Conservation (phyloP, 2,797 vertebrate species). For the Diceros bicornis region DNA sequence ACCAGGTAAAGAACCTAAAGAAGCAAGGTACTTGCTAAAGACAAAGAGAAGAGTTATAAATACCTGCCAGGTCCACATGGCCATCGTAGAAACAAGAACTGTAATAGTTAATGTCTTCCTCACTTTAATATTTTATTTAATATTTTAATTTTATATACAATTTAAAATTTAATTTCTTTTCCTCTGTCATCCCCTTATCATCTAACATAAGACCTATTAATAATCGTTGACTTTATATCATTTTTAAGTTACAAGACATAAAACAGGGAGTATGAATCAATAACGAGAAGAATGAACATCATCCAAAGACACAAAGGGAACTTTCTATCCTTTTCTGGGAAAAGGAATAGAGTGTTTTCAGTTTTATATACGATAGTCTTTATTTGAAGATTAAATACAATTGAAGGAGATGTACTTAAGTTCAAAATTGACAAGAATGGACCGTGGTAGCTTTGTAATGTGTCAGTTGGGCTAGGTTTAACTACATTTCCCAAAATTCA, state of each 20-base stretch:
- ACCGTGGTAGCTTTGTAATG: neutral
- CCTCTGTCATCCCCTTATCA: neutral
- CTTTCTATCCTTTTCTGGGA: neutral
- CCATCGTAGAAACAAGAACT: neutral
- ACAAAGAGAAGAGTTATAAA: conserved; percentile 18
- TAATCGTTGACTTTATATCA: neutral
- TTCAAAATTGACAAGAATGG: neutral
- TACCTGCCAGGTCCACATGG: neutral
- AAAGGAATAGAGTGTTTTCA: neutral
- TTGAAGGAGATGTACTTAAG: neutral
- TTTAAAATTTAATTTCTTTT: neutral
- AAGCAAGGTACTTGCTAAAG: neutral
- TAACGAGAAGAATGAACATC: neutral
- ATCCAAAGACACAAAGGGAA: neutral
- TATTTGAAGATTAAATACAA: neutral
- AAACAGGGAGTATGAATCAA: neutral
- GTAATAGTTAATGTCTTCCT: conserved; percentile 18
- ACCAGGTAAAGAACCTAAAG: neutral
- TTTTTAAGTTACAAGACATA: neutral
- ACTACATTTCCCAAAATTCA: neutral
- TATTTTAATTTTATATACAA: neutral
- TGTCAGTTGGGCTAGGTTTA: neutral
- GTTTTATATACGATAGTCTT: neutral
- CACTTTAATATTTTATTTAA: neutral
- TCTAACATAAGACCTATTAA: conserved; percentile 15